Evolutionary conservation across 2,797 vertebrate genomes (phyloP), one percentile per base, ranked within the genome.

Genomic region (Limosa lapponica): DNA sequence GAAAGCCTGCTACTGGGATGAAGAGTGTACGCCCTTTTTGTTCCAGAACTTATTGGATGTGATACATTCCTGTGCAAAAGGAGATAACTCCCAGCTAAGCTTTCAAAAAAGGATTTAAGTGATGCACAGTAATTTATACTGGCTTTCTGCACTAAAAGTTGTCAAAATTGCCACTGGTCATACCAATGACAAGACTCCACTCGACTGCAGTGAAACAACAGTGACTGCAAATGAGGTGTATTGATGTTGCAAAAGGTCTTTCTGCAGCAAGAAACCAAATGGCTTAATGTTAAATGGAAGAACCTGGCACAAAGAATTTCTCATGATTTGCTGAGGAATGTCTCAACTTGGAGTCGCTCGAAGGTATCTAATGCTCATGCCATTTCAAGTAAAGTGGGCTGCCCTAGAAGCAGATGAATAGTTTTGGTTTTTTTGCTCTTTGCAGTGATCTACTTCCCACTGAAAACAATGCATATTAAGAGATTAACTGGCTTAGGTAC

Each of bases 91-190:
- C 34, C 55, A 84, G 25, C 48, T 85, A 48, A 93, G 57, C 59
- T 75, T 64, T 90, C 83, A 52, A 82, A 67, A 91, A 82, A 30
- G 32, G 55, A 70, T 79, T 84, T 64, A 94, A 94, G 81, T 4
- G 20, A 67, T 69, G 44, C 79, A 46, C 59, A 78, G 84, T 89
- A 80, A 93, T 85, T 85, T 89, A 80, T 74, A 54, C 27, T 78
- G 82, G 18, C 87, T 87, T 82, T 91, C 81, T 85, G 55, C 44
- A 39, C 36, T 32, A 44, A 41, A 70, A 67, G 34, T 77, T 87
- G 52, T 89, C 73, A 92, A 17, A 95, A 82, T 86, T 89, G 86
- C 87, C 93, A 90, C 57, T 87, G 85, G 82, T 92, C 64, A 72
- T 69, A 65, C 30, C 54, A 54, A 24, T 79, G 89, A 90, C 80